Evolutionary conservation across 2,113 vertebrate species (phyloP).

Genomic region (Syrmaticus mikado): DNA sequence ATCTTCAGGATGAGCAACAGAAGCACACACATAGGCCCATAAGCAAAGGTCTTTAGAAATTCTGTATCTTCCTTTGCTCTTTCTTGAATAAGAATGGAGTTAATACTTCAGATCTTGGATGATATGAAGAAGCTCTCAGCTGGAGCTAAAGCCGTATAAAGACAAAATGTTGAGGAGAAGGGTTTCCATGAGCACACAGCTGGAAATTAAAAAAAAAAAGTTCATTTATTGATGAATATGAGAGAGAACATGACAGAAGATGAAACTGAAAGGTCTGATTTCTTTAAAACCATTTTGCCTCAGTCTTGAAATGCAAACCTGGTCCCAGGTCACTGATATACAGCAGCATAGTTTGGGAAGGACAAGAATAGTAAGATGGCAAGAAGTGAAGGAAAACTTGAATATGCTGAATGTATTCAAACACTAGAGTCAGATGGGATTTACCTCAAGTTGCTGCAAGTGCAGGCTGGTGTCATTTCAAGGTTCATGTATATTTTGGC

Average conservation of each 20-base stretch:
- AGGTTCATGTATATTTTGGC: background rate
- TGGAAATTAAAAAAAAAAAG: background rate
- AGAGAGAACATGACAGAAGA: background rate
- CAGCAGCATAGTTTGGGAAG: background rate
- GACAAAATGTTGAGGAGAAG: background rate
- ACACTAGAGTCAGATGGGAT: background rate
- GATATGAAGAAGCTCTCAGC: background rate
- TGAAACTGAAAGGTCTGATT: background rate
- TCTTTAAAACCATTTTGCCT: background rate
- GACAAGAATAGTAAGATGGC: background rate
- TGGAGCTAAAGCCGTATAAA: background rate
- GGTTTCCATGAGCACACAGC: accelerated
- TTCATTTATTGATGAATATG: background rate
- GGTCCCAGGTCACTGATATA: background rate
- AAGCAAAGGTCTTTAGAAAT: background rate
- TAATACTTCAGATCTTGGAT: background rate
- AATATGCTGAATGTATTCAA: accelerated
- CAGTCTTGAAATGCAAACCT: background rate
- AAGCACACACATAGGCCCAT: accelerated
- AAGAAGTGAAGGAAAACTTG: background rate
- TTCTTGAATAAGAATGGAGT: background rate
- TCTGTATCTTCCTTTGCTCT: accelerated
- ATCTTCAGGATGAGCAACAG: background rate
- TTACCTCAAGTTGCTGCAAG: background rate
- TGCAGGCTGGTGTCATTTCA: background rate